phyloP scores from a whole-genome alignment of 1,140 invertebrate species.

The Scaptomyza graminum region DNA sequence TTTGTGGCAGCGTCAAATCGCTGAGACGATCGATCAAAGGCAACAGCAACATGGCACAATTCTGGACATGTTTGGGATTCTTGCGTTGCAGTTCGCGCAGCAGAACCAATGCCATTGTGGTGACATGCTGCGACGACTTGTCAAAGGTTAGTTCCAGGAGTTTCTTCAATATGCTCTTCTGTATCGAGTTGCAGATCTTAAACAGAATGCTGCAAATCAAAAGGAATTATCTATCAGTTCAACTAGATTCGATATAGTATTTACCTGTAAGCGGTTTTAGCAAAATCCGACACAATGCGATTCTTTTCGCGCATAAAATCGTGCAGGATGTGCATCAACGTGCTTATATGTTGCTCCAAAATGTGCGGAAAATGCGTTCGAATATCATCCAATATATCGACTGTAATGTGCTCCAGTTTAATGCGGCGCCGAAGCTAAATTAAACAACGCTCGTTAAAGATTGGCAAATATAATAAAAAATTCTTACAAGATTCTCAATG shows the following conservation, averaged over 20 bases:
- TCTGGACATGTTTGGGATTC: slow-evolving; percentile 71
- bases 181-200: slow-evolving; percentile 67
- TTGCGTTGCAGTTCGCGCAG: slow-evolving; percentile 68
- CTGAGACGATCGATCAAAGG: slow-evolving; percentile 86
- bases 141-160: slow-evolving; percentile 77
- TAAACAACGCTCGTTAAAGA: neutral
- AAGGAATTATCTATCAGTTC: neutral
- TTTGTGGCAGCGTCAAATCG: slow-evolving; percentile 86
- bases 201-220: slow-evolving; percentile 62
- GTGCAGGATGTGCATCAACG: slow-evolving; percentile 82
- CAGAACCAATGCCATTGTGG: slow-evolving; percentile 66
- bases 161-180: slow-evolving; percentile 73
- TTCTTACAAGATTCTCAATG: slow-evolving; percentile 83
- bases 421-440: slow-evolving; percentile 75
- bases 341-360: slow-evolving; percentile 79
- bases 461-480: too few relatives aligned
- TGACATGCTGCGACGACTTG: slow-evolving; percentile 66
- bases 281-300: slow-evolving; percentile 67
- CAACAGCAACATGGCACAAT: slow-evolving; percentile 74
- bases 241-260: too few relatives aligned
- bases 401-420: slow-evolving; percentile 81
- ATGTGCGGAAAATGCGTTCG: slow-evolving; percentile 79
- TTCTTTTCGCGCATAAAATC: slow-evolving; percentile 78
- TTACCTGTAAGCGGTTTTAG: slow-evolving; percentile 66
- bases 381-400: slow-evolving; percentile 76